Evolutionary conservation across 2,888 invertebrate species (phyloP).

Genomic region (Piscicola geometra): DNA sequence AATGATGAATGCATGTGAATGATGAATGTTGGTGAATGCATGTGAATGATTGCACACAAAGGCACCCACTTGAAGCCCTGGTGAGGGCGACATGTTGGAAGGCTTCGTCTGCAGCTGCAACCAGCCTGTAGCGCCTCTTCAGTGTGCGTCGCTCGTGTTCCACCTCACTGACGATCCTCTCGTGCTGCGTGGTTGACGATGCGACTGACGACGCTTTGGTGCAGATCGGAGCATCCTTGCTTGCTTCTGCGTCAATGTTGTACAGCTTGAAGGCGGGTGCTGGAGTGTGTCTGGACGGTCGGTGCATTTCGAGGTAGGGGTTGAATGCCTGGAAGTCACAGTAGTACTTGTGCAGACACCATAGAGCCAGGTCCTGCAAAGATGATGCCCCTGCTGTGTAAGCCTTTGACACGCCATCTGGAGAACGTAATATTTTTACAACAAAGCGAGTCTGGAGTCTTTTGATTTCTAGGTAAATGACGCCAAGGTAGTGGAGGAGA

Average conservation of each 20-base stretch:
- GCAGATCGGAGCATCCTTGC: background rate
- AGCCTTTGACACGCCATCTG: constrained; percentile 84
- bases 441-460: constrained; percentile 76
- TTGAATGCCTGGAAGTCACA: constrained; percentile 92
- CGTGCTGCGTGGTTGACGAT: constrained; percentile 62
- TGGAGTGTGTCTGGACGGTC: background rate
- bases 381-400: constrained; percentile 63
- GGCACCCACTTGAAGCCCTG: background rate
- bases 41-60: background rate
- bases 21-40: background rate
- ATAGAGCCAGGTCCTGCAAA: constrained; percentile 64
- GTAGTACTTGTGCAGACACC: constrained; percentile 89
- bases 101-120: constrained; percentile 92
- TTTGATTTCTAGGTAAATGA: constrained; percentile 84
- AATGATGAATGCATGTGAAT: background rate
- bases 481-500: constrained; percentile 88
- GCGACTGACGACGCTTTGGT: constrained; percentile 5
- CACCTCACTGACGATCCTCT: constrained; percentile 90
- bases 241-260: constrained; percentile 71
- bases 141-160: constrained; percentile 88
- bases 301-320: constrained; percentile 64
- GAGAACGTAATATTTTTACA: constrained; percentile 75
- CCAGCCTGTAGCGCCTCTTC: constrained; percentile 80
- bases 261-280: constrained; percentile 72
- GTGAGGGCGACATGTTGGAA: constrained; percentile 82